These are phyloP conservation scores for Polyergus mexicanus DNA, from an alignment of 1,140 invertebrate genomes.

Conservation along the genomic window DNA sequence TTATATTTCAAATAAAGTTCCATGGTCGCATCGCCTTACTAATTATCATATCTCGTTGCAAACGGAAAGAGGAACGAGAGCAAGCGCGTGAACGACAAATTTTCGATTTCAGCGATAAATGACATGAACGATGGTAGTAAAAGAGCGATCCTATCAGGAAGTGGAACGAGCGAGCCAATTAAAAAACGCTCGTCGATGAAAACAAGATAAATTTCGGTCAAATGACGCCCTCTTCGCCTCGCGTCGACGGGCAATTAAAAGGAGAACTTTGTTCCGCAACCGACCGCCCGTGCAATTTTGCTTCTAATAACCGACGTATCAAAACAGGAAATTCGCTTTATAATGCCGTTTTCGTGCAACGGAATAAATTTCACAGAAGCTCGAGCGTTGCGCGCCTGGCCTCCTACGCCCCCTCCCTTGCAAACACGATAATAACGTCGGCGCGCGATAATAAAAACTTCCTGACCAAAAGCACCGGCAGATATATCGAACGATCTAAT, in stretches of 20 bases:
- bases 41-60: background rate
- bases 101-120: slow-evolving; percentile 18
- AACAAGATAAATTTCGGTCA: slow-evolving; percentile 55
- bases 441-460: slow-evolving; percentile 7
- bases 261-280: background rate
- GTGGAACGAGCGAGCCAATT: slow-evolving; percentile 36
- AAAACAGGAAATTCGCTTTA: slow-evolving; percentile 28
- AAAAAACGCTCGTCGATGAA: slow-evolving; percentile 18
- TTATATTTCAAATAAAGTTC: background rate
- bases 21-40: too few relatives aligned
- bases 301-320: background rate
- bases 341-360: background rate
- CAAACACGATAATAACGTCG: background rate
- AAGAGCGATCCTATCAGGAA: slow-evolving; percentile 13
- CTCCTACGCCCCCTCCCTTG: background rate
- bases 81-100: background rate
- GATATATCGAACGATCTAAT: slow-evolving; percentile 18
- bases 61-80: background rate
- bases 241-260: slow-evolving; percentile 32
- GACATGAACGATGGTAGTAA: slow-evolving; percentile 7
- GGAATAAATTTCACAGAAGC: slow-evolving; percentile 14
- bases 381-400: background rate
- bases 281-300: slow-evolving; percentile 6
- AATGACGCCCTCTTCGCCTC: background rate
- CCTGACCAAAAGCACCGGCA: slow-evolving; percentile 1